These are phyloP conservation scores for Lochmaea capreae DNA, from an alignment of 2,888 invertebrate genomes.

Conservation along the genomic window DNA sequence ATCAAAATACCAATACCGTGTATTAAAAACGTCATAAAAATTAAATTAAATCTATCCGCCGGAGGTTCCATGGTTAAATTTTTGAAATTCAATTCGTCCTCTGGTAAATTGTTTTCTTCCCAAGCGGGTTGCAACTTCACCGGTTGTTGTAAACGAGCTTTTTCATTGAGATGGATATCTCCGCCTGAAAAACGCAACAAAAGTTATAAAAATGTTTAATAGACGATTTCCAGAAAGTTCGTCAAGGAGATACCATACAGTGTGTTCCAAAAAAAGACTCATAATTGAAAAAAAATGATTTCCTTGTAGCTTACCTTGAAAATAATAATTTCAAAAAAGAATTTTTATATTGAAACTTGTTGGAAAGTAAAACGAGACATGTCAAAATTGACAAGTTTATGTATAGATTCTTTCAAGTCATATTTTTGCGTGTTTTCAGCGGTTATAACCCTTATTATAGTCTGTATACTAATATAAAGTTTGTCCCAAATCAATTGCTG, in stretches of 20 bases:
- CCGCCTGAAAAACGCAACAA: neutral
- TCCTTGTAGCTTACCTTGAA: too few species aligned
- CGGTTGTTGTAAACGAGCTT: slow-evolving; percentile 75
- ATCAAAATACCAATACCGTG: slow-evolving; percentile 95
- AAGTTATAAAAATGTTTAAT: neutral
- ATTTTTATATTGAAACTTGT: neutral
- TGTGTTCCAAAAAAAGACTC: neutral
- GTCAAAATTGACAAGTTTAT: neutral
- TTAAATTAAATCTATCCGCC: slow-evolving; percentile 80
- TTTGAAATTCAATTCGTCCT: slow-evolving; percentile 83
- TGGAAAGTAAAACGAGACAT: neutral
- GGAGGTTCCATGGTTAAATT: slow-evolving; percentile 80
- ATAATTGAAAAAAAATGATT: neutral
- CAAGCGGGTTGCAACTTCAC: slow-evolving; percentile 88
- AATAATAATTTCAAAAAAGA: neutral
- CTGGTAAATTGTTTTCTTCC: slow-evolving; percentile 86
- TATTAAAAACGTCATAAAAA: slow-evolving; percentile 88
- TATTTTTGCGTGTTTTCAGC: too few species aligned
- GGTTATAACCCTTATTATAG: too few species aligned
- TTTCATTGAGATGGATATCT: slow-evolving; percentile 65
- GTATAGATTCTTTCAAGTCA: neutral
- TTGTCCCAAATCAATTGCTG: too few species aligned
- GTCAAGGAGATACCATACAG: too few species aligned
- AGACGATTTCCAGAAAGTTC: neutral
- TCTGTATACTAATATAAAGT: too few species aligned